A percentile compares a stretch with the other conserved stretches of the same genome.
Evolutionary conservation across 1,140 invertebrate species (phyloP).

Genomic region (Drosophila sproati): DNA sequence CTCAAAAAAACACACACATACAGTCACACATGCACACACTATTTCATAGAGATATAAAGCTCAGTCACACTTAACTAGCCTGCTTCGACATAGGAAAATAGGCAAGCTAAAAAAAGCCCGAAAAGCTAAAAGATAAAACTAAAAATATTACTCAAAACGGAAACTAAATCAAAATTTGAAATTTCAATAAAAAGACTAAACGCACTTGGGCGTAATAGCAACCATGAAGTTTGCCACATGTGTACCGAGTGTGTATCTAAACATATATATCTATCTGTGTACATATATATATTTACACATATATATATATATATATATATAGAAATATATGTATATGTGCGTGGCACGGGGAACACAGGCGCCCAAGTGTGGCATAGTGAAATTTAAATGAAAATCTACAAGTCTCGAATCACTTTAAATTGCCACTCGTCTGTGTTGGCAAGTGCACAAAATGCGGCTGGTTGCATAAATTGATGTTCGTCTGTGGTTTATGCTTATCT

Average conservation of each 20-base stretch:
- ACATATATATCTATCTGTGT: neutral
- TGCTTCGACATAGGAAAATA: constrained; percentile 45
- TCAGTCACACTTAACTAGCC: constrained; percentile 66
- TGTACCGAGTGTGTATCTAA: neutral
- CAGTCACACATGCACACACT: neutral
- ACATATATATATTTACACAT: constrained; percentile 3
- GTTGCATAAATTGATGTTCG: constrained; percentile 61
- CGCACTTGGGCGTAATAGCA: constrained; percentile 80
- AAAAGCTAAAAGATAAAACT: constrained; percentile 15
- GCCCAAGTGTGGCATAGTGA: constrained; percentile 44
- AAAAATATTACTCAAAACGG: constrained; percentile 11
- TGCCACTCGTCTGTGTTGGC: constrained; percentile 10
- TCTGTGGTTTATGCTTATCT: constrained; percentile 59
- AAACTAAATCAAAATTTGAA: constrained; percentile 55
- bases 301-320: constrained; percentile 1
- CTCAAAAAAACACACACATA: constrained; percentile 2
- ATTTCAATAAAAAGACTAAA: constrained; percentile 72
- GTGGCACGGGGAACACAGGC: constrained; percentile 2
- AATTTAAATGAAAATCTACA: constrained; percentile 72
- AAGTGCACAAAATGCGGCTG: constrained; percentile 18
- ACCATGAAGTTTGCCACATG: constrained; percentile 40
- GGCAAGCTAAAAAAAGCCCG: constrained; percentile 23
- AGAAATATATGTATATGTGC: constrained; percentile 7
- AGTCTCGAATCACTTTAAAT: constrained; percentile 31
- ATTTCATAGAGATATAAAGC: constrained; percentile 55